These are phyloP conservation scores for Zygaena filipendulae DNA, from an alignment of 2,888 invertebrate species.

Conservation along the genomic window DNA sequence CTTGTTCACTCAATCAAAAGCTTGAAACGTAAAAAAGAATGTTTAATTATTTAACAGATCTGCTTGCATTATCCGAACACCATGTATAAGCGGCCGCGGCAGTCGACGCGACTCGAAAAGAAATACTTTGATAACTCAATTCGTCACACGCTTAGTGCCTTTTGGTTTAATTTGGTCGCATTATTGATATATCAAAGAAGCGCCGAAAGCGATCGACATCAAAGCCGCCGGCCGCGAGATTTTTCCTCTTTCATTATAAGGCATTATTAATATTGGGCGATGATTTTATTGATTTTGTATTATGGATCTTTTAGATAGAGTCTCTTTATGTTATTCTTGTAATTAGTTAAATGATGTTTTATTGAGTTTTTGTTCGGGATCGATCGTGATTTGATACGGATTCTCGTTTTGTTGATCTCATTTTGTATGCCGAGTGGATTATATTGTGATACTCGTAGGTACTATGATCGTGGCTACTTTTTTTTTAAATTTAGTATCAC, in stretches of 20 bases:
- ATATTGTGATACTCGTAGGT: no score
- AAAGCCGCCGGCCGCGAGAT: slow-evolving; percentile 48
- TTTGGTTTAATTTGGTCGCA: slow-evolving; percentile 65
- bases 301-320: slow-evolving; percentile 39
- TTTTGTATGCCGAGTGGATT: slow-evolving; percentile 28
- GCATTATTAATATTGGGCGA: no score
- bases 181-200: slow-evolving; percentile 58
- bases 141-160: slow-evolving; percentile 61
- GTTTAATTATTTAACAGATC: no score
- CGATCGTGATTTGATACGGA: slow-evolving; percentile 34
- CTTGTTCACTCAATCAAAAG: no score
- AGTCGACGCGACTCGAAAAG: slow-evolving; percentile 31
- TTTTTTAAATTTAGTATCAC: no score
- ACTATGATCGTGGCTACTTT: no score
- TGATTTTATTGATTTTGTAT: slow-evolving; percentile 68
- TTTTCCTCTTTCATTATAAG: no score
- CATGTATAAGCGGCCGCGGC: no score
- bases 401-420: slow-evolving; percentile 25
- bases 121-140: slow-evolving; percentile 63
- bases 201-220: slow-evolving; percentile 46
- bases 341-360: no score
- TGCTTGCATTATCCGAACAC: no score
- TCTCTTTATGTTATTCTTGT: no score
- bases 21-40: no score
- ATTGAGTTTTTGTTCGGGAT: slow-evolving; percentile 38